phyloP scores from a whole-genome alignment of 2,113 vertebrate genomes.

The Oxyura jamaicensis region DNA sequence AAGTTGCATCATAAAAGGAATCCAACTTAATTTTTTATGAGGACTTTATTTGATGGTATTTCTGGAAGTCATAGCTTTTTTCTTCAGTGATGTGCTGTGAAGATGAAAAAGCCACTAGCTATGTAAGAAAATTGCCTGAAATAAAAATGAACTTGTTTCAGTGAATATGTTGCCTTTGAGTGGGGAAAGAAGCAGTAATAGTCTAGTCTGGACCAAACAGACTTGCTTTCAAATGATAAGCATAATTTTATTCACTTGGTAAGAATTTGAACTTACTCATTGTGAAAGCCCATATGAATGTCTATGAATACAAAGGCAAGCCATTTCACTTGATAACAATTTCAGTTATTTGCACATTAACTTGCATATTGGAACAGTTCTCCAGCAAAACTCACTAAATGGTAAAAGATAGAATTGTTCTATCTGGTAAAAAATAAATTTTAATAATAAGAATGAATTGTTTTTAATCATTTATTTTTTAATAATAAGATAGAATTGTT shows the following conservation, averaged over 20 bases:
- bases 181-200: neutral
- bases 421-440: neutral
- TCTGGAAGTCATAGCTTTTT: neutral
- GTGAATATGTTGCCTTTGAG: neutral
- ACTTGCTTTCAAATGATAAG: neutral
- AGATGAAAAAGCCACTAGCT: neutral
- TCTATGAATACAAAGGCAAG: neutral
- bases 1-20: neutral
- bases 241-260: neutral
- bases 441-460: neutral
- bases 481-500: neutral
- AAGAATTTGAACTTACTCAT: neutral
- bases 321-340: neutral
- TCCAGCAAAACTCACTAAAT: neutral
- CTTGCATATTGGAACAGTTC: neutral
- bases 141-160: neutral
- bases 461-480: too few species aligned
- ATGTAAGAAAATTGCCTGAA: neutral
- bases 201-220: neutral
- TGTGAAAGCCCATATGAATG: neutral
- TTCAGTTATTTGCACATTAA: neutral
- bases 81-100: neutral
- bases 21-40: neutral
- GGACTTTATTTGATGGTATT: neutral
- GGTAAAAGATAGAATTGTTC: neutral